Evolutionary conservation across 1,140 invertebrate genomes (phyloP).

Genomic region (Gryon sp.): DNA sequence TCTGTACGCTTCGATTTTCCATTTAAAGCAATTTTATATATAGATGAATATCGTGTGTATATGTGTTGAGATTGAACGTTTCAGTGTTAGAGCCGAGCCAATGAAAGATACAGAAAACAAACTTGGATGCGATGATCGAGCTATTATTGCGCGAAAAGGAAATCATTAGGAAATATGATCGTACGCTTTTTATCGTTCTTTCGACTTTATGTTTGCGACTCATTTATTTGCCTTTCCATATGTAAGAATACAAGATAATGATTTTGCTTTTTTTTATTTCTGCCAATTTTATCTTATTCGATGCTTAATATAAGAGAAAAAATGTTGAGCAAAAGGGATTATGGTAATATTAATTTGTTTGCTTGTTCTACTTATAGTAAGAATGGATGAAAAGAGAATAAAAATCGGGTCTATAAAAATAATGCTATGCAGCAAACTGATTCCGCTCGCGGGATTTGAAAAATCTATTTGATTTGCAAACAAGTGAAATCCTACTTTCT

Average conservation of each 20-base stretch:
- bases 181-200: slow-evolving; percentile 45
- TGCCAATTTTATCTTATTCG: too few species aligned
- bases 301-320: too few species aligned
- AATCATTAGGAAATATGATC: slow-evolving; percentile 76
- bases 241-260: too few species aligned
- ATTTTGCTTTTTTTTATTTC: slow-evolving; percentile 36
- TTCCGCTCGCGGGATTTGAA: too few species aligned
- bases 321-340: too few species aligned
- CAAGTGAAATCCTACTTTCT: too few species aligned
- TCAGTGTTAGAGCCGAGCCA: background rate
- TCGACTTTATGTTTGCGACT: slow-evolving; percentile 41
- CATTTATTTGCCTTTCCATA: slow-evolving; percentile 36
- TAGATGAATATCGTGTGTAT: slow-evolving; percentile 25
- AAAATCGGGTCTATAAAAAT: too few species aligned
- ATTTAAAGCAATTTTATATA: slow-evolving; percentile 78
- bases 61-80: slow-evolving; percentile 1
- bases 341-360: too few species aligned
- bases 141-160: slow-evolving; percentile 5
- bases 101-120: slow-evolving; percentile 8
- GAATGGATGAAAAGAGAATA: too few species aligned
- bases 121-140: slow-evolving; percentile 47
- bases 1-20: slow-evolving; percentile 79
- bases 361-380: too few species aligned
- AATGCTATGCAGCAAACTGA: too few species aligned
- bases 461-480: too few species aligned